These are phyloP conservation scores for Brachyistius frenatus DNA, from an alignment of 2,113 vertebrate species.

Conservation along the genomic window DNA sequence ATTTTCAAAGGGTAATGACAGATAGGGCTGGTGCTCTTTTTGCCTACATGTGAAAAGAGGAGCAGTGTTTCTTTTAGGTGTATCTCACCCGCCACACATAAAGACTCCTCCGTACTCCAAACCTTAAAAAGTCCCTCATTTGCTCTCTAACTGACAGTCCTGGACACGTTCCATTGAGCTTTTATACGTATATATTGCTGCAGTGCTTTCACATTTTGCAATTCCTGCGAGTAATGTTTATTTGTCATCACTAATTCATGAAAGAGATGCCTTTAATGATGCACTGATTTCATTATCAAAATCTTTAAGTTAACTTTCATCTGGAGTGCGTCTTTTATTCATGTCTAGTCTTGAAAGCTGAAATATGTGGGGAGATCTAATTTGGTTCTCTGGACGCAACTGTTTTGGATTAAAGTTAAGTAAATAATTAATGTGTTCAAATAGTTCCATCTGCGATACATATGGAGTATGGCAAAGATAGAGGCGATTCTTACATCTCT, in stretches of 20 bases:
- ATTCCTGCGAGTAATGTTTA: slow-evolving; percentile 66
- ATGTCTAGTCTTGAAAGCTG: slow-evolving; percentile 60
- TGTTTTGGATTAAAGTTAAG: slow-evolving; percentile 74
- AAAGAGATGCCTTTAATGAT: slow-evolving; percentile 74
- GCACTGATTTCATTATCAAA: slow-evolving; percentile 77
- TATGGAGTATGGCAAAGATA: slow-evolving; percentile 52
- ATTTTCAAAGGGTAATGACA: slow-evolving; percentile 3
- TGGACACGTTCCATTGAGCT: slow-evolving; percentile 48
- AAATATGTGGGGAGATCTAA: slow-evolving; percentile 74
- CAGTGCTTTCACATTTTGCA: slow-evolving; percentile 49
- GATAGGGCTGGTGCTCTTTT: background rate
- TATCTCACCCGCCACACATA: slow-evolving; percentile 37
- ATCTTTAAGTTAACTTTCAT: slow-evolving; percentile 77
- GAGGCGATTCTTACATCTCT: slow-evolving; percentile 29
- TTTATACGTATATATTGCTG: slow-evolving; percentile 44
- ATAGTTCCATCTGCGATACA: slow-evolving; percentile 70
- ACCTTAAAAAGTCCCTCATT: slow-evolving; percentile 18
- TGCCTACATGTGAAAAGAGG: background rate
- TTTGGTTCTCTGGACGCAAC: slow-evolving; percentile 68
- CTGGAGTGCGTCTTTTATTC: slow-evolving; percentile 60
- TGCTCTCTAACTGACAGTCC: slow-evolving; percentile 49
- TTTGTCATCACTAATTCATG: slow-evolving; percentile 80
- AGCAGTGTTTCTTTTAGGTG: slow-evolving; percentile 9
- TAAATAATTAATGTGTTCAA: slow-evolving; percentile 79
- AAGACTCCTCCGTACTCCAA: background rate